These are phyloP conservation scores for Lota lota DNA, from an alignment of 2,113 vertebrate genomes.

Conservation along the genomic window DNA sequence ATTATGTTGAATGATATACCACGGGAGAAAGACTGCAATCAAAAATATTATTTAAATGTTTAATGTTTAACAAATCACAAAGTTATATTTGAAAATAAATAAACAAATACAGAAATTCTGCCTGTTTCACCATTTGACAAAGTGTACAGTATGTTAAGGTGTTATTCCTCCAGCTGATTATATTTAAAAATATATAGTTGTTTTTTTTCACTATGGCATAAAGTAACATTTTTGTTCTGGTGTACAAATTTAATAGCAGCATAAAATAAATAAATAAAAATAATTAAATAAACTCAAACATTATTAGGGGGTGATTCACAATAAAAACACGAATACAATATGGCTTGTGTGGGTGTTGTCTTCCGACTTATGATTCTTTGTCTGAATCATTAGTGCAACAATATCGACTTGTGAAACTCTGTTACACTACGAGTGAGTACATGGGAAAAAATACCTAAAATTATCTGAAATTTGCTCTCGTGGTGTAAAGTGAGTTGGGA, in stretches of 20 bases:
- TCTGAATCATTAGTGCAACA: conserved; percentile 33
- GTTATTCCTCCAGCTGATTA: too few relatives aligned
- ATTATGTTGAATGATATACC: too few relatives aligned
- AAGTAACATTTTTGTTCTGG: too few relatives aligned
- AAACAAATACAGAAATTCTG: conserved; percentile 7
- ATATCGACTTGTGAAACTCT: not conserved
- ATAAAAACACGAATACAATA: conserved; percentile 21
- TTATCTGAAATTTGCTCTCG: too few relatives aligned
- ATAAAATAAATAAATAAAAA: conserved; percentile 12
- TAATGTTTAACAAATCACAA: conserved; percentile 24
- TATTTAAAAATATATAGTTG: too few relatives aligned
- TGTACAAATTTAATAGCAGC: too few relatives aligned
- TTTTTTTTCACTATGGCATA: too few relatives aligned
- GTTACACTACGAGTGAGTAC: too few relatives aligned
- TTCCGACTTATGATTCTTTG: conserved; percentile 37
- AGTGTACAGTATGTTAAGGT: too few relatives aligned
- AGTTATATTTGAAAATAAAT: not conserved
- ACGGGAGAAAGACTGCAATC: not conserved
- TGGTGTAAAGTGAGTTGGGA: too few relatives aligned
- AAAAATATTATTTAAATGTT: conserved; percentile 2
- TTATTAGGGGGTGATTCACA: not conserved
- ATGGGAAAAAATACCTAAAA: too few relatives aligned
- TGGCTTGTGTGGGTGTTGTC: conserved; percentile 26
- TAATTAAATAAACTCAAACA: conserved; percentile 29
- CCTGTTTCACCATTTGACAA: too few relatives aligned